Base-by-base conservation (phyloP, 2,113 vertebrate species). In the Gopherus evgoodei region DNA sequence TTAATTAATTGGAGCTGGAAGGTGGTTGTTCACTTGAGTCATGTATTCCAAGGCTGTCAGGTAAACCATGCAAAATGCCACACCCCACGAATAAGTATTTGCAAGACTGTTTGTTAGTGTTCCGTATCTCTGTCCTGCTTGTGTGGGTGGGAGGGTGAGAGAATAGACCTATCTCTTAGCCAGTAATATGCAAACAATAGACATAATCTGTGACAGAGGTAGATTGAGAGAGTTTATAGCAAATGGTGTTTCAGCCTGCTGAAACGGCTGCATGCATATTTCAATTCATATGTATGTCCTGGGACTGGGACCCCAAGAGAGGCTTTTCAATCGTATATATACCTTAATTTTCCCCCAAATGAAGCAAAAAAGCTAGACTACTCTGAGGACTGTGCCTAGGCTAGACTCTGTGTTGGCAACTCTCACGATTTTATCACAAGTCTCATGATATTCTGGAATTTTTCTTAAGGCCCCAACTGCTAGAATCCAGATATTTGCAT, bases 391-490 rank as follows among this genome's bases (percentile, higher is more conserved):
- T 53, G 1, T 3, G 62, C 35, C 76, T 81, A 78, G 62, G 3
- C 4, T 29, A 84, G 8, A 3, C 8, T 29, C 6, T 16, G 29
- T 57, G 42, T 17, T 2, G 35, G 27, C 17, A 76, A 83, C 11
- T 1, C n/a, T 86, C 2, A 0, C 42, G 16, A 0, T 44, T 87
- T 87, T 53, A 54, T 31, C 27, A 11, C 29, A 59, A 53, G 21
- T 31, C 6, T 65, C 47, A 31, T n/a, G 8, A 11, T 59, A 52
- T 44, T 44, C 56, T 50, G 56, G n/a, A 42, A n/a, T 29, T 35
- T 57, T 90, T 86, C 83, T n/a, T 65, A 54, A 22, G 53, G 3
- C 31, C 89, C 81, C 42, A 50, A 2, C 25, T 44, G 78, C 57
- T 44, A 79, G 69, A 93, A 83, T 44, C 3, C 4, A 80, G 11